These are phyloP conservation scores for Tragelaphus eurycerus DNA, from an alignment of 2,797 vertebrate genomes.

Conservation along the genomic window DNA sequence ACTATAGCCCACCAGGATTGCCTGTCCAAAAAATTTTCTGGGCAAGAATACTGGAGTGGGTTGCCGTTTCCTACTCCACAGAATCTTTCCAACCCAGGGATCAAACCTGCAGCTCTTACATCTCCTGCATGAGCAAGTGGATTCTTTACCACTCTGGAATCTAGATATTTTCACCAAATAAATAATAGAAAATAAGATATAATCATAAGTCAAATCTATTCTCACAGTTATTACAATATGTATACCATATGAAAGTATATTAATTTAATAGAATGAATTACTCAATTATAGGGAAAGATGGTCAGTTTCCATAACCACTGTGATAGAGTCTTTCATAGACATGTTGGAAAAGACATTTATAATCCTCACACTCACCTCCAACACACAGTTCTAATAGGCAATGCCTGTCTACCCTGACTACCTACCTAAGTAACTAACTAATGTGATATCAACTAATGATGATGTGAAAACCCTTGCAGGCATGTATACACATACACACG, in stretches of 20 bases:
- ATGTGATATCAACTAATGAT: not conserved
- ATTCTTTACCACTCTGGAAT: not conserved
- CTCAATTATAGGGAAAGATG: not conserved
- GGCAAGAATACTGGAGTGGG: not conserved
- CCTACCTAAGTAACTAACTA: not conserved
- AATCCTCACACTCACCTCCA: not conserved
- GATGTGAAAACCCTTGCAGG: not conserved
- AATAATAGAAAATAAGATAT: not conserved
- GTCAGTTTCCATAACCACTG: not conserved
- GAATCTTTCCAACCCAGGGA: not conserved
- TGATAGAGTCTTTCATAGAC: not conserved
- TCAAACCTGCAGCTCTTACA: not conserved
- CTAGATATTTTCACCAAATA: not conserved
- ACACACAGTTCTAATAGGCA: not conserved
- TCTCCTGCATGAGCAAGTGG: not conserved
- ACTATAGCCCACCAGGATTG: not conserved
- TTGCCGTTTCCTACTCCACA: not conserved
- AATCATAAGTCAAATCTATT: not conserved
- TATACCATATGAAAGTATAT: not conserved
- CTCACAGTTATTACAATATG: not conserved
- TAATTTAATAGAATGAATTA: not conserved
- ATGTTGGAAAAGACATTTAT: not conserved
- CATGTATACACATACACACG: accelerated
- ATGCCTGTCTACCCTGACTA: not conserved
- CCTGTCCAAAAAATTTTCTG: not conserved